phyloP scores from a whole-genome alignment of 2,888 invertebrate genomes.

The Drosophila aldrichi region DNA sequence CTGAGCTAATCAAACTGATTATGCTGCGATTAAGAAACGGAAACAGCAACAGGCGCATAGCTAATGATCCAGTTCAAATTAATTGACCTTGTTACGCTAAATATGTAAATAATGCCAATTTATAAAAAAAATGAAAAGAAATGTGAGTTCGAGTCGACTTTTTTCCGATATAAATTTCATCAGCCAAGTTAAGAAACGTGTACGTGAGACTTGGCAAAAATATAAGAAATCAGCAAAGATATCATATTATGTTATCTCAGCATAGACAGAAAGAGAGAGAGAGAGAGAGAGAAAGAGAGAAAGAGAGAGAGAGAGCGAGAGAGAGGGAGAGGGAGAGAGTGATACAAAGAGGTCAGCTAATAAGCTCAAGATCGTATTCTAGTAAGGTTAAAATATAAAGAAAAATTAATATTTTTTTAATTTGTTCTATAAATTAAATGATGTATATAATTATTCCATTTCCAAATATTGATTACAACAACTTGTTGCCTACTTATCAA shows the following conservation, averaged over 20 bases:
- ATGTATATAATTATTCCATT: neutral
- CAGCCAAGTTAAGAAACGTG: conserved; percentile 35
- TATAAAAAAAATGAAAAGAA: neutral
- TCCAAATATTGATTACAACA: neutral
- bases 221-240: conserved; percentile 3
- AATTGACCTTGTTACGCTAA: conserved; percentile 37
- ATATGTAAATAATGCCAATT: conserved; percentile 11
- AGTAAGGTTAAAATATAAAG: neutral
- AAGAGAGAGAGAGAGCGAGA: neutral
- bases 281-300: neutral
- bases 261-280: neutral
- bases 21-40: conserved; percentile 46
- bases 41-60: conserved; percentile 39
- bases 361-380: conserved; percentile 8
- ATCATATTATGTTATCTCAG: conserved; percentile 11
- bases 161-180: conserved; percentile 48
- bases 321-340: neutral
- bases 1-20: conserved; percentile 37
- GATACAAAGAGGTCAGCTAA: conserved; percentile 2
- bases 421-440: neutral
- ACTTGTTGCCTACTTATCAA: conserved; percentile 8
- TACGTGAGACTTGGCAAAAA: conserved; percentile 26
- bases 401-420: no score
- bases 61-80: conserved; percentile 44
- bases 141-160: conserved; percentile 27